These are phyloP conservation scores for Zingel zingel DNA, from an alignment of 2,113 vertebrate species.

Conservation along the genomic window DNA sequence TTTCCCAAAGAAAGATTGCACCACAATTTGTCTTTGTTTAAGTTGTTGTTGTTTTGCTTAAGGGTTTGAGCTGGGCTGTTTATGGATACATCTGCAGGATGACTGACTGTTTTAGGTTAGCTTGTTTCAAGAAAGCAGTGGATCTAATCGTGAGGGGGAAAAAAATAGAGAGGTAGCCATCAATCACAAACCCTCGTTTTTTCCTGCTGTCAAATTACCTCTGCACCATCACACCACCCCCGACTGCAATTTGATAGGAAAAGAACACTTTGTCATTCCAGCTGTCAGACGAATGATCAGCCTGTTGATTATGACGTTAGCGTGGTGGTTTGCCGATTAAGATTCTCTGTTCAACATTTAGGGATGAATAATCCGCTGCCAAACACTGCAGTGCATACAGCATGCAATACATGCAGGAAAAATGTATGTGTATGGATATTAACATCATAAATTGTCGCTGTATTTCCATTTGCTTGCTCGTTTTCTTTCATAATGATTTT, in stretches of 20 bases:
- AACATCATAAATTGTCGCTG: constrained; percentile 28
- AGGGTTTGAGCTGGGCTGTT: constrained; percentile 1
- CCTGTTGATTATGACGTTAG: constrained; percentile 62
- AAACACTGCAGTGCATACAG: constrained; percentile 21
- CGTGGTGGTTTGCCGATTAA: constrained; percentile 22
- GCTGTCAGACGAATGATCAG: constrained; percentile 63
- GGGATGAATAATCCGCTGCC: constrained; percentile 13
- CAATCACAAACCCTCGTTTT: constrained; percentile 52
- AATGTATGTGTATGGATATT: constrained; percentile 45
- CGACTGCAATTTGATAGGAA: constrained; percentile 41
- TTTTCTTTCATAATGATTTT: constrained; percentile 55
- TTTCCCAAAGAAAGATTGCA: constrained; percentile 5
- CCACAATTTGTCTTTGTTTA: constrained; percentile 6
- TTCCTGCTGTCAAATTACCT: constrained; percentile 59
- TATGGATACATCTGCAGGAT: constrained; percentile 4
- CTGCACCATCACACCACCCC: constrained; percentile 49
- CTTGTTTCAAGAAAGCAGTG: constrained; percentile 51
- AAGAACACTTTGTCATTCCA: constrained; percentile 54
- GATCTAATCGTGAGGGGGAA: constrained; percentile 49
- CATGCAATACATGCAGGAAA: constrained; percentile 25
- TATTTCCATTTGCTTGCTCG: constrained; percentile 45
- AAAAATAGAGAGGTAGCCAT: constrained; percentile 52
- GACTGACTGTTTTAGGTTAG: constrained; percentile 67
- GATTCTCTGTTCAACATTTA: constrained; percentile 35
- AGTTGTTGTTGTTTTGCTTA: constrained; percentile 29